Base-by-base conservation (phyloP, 2,888 invertebrate species). In the Limnephilus rhombicus region DNA sequence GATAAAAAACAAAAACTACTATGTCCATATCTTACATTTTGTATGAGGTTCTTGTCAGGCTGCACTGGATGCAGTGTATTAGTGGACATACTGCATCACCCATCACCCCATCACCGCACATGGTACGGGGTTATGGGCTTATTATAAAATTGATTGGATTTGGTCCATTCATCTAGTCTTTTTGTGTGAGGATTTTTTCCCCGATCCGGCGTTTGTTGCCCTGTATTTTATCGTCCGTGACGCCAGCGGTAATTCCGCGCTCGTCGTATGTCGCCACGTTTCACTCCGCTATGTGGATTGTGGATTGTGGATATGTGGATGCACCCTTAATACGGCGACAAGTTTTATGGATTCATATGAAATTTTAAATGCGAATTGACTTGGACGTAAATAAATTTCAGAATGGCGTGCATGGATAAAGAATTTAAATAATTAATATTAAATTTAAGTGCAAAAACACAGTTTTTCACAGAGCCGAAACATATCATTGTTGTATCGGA, bases 121-220 rank as follows among this genome's bases (percentile, higher is more conserved):
- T 24, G 31, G 49, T 82, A 37, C 89, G 89, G 37, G 24, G 45
- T 91, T 91, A 91, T 87, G 93, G 91, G 80, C 91, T 93, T 92
- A 93, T 93, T 92, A 92, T 68, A 82, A 92, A 93, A 93, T 93
- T 93, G 93, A 93, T 93, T 93, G 92, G 93, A 92, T 92, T 93
- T 92, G 93, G 93, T 93, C 90, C 93, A 91, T 93, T 92, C 93
- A 93, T 93, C 90, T 85, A 41, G 34, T 83, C 87, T 93, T 91
- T 93, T 91, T 92, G 91, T 85, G 83, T 86, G 53, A 49, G 85
- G 85, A 81, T 87, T 93, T 93, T 93, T 93, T 93, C 85, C 92
- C 31, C 90, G 85, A 80, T n/a, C 89, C 91, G 85, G 91, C 91
- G 90, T 93, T 93, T 92, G 93, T 93, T 92, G 85, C 85, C 91